Evolutionary conservation across 2,797 vertebrate genomes (phyloP), one percentile per base, ranked within the genome.

Genomic region (Microctenopoma steveboyesi): DNA sequence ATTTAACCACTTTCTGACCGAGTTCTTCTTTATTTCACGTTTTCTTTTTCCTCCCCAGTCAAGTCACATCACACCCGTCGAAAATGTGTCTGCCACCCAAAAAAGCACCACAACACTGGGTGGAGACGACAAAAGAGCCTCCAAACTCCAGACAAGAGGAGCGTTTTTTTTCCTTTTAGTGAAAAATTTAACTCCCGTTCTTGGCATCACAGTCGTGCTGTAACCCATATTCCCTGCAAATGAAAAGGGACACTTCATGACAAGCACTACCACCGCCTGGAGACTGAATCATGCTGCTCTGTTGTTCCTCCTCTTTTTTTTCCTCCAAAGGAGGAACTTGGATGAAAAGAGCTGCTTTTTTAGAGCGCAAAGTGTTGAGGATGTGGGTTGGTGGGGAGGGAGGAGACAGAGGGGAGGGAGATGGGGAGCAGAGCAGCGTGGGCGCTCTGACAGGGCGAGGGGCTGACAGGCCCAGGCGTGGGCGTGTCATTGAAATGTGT

Each of bases 401-500:
- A 68, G 73, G 72, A 66, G 78, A 66, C 73, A 42, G 79, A 80
- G 72, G 77, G 60, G 79, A 77, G 75, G 71, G 69, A 78, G 74
- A 76, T 74, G 79, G 82, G 87, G 86, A 84, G 85, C 81, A 64
- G 87, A 85, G 86, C 81, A 46, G 89, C 85, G 91, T 92, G 90
- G 92, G 90, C 79, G 91, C 84, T 88, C 79, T 93, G 84, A 91
- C 91, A 92, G 91, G 90, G 91, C 83, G 83, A 89, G 90, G 88
- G 91, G 90, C 89, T 91, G 92, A 91, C 90, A 92, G 90, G 92
- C 88, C 85, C 88, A 58, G 71, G 90, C 88, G 92, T 94, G 92
- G 92, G 93, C 85, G 91, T 92, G 91, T 84, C 90, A 92, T 92
- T 92, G 91, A 92, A 93, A 93, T 90, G 92, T 90, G 87, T 91